Evolutionary conservation across 1,140 invertebrate species (phyloP), one percentile per base, ranked within the genome.

Genomic region (Anastrepha obliqua): DNA sequence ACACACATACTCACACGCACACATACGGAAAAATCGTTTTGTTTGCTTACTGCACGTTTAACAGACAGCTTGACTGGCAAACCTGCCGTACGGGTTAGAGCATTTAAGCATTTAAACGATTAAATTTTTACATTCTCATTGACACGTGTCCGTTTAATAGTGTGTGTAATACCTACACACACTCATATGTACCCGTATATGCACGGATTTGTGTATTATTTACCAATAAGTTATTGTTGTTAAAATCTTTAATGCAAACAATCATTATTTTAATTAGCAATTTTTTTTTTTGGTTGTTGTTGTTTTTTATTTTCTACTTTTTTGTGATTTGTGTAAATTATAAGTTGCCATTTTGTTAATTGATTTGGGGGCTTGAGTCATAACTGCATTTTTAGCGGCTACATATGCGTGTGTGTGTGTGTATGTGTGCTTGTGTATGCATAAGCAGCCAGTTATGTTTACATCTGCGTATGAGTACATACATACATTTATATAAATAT

Each of bases 61-160:
- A 81, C 74, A 81, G 74, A 81, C 74, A 81, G 74, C 47, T 81
- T 81, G 74, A 81, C 74, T 81, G n/a, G 74, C n/a, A 51, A 70
- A 29, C 51, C 55, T 51, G 74, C 47, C n/a, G 44, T 58, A 81
- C 74, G 47, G 20, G 44, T 55, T 51, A 5, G 20, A 81, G 74
- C 7, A 47, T 29, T 81, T 55, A 55, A 81, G 47, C 47, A 2
- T 81, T 81, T 58, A 81, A 44, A 42, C 67, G 67, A 74, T 74
- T 74, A 74, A 74, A 67, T 42, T 42, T 20, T 67, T 29, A 67
- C 29, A 67, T 42, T 9, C 9, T 11, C 39, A 39, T 20, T 67
- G 5, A 11, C 39, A 13, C 11, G 39, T 9, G 51, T 81, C 55
- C 51, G 17, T 20, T 20, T 70, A 7, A 9, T 55, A 51, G n/a